Conservation (phyloP, 2,797 vertebrate genomes). For the Pangasius mekongensis region DNA sequence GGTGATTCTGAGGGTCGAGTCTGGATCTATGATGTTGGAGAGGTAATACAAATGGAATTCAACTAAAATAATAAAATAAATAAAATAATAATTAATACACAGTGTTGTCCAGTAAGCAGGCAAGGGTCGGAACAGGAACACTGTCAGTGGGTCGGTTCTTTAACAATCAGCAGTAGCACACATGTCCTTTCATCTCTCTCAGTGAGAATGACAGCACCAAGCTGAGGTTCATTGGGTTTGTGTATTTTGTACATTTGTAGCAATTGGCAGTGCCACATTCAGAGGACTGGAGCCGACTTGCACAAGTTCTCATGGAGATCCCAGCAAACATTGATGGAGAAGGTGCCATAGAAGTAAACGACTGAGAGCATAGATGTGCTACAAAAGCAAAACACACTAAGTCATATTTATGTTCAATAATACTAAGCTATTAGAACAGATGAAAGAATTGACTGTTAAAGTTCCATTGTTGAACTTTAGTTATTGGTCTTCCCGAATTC, state of each 20-base stretch:
- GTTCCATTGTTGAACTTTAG: neutral
- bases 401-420: slow-evolving; percentile 24
- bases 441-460: neutral
- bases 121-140: neutral
- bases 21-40: slow-evolving; percentile 89
- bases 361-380: slow-evolving; percentile 61
- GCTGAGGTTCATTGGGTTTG: slow-evolving; percentile 1
- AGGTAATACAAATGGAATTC: slow-evolving; percentile 71
- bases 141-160: neutral
- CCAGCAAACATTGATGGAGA: slow-evolving; percentile 83
- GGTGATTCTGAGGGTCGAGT: slow-evolving; percentile 87
- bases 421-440: neutral
- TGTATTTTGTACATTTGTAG: slow-evolving; percentile 28
- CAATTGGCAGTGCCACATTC: slow-evolving; percentile 83
- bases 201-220: neutral
- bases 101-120: neutral
- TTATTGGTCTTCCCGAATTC: neutral
- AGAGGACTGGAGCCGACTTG: slow-evolving; percentile 85
- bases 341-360: slow-evolving; percentile 73
- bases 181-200: neutral
- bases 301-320: slow-evolving; percentile 82
- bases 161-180: neutral
- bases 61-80: neutral
- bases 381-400: neutral
- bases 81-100: neutral